Base-by-base conservation (phyloP, 2,888 invertebrate genomes). In the Drosophila nigricruria region DNA sequence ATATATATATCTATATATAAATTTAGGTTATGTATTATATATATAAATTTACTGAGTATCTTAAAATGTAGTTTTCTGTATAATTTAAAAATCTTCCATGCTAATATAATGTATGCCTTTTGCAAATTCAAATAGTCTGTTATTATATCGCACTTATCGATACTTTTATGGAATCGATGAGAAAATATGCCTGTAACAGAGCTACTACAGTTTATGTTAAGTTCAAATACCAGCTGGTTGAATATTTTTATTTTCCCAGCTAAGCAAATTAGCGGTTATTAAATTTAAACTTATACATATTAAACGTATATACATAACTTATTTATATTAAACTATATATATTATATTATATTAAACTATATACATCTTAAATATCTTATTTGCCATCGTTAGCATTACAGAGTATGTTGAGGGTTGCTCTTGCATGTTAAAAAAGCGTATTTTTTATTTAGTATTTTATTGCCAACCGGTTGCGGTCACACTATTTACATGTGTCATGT, bases 401-500 rank as follows among this genome's bases (percentile, higher is more conserved):
- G 9, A 3, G 20, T 43, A 60, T 61, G 54, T 61, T 70, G 56
- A 50, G 18, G 14, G 16, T 40, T 25, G 12, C 9, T 42, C 14
- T n/a, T 14, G 14, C 53, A 36, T 67, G 40, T 43, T 66, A 52
- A 20, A 12, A 32, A 42, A 34, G 16, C n/a, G 9, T 18, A 16
- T 34, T 34, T 34, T 56, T 52, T 30, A 12, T 30, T 14, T 2
- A 42, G 70, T 71, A 71, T 72, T 64, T 73, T 57, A 54, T 45
- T 40, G 43, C 9, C 57, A 76, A 40, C 30, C 54, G 52, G 16
- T 58, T 76, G 43, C 60, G 67, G 67, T 74, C 74, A 74, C 75
- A 73, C 74, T 59, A 70, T 70, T 77, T 77, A 76, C 75, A 76
- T 76, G 76, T 77, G 77, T 77, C 77, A 77, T 79, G 77, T 77